Conservation (phyloP, 2,113 vertebrate species). For the Alces alces region DNA sequence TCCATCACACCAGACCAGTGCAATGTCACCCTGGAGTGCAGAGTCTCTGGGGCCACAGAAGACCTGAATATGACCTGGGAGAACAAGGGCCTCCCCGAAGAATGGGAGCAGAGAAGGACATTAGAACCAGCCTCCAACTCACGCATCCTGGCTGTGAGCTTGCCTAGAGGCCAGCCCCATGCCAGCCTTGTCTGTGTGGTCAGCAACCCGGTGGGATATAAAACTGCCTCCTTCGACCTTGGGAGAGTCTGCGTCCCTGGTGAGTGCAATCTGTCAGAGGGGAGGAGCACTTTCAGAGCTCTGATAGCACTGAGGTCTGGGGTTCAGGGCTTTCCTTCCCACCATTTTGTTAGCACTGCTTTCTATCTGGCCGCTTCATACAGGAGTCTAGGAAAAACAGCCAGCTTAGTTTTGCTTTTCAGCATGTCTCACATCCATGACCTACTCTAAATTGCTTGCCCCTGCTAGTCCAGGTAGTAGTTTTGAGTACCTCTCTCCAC, state of each 20-base stretch:
- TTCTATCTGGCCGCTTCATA: neutral
- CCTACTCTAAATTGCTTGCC: neutral
- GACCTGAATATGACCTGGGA: constrained; percentile 53
- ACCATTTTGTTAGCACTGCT: neutral
- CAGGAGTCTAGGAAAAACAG: neutral
- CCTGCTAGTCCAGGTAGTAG: neutral
- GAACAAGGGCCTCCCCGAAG: rapidly evolving
- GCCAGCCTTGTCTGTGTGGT: constrained; percentile 47
- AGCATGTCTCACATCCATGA: rapidly evolving
- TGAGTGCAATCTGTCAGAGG: neutral
- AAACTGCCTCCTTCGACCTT: neutral
- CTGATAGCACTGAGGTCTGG: neutral
- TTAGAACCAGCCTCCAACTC: neutral
- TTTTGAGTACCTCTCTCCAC: neutral
- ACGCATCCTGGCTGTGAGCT: neutral
- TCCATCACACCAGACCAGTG: constrained; percentile 39
- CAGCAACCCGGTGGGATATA: neutral
- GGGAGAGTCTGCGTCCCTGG: neutral
- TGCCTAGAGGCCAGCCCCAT: neutral
- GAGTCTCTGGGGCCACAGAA: rapidly evolving
- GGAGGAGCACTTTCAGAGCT: neutral
- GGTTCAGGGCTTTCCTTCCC: neutral
- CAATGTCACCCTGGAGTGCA: constrained; percentile 58
- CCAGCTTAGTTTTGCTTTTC: rapidly evolving
- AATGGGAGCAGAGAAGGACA: rapidly evolving